Percentiles rank a stretch among this genome's conserved stretches.
phyloP scores from a whole-genome alignment of 1,140 invertebrate species.

The Saccostrea cuccullata region DNA sequence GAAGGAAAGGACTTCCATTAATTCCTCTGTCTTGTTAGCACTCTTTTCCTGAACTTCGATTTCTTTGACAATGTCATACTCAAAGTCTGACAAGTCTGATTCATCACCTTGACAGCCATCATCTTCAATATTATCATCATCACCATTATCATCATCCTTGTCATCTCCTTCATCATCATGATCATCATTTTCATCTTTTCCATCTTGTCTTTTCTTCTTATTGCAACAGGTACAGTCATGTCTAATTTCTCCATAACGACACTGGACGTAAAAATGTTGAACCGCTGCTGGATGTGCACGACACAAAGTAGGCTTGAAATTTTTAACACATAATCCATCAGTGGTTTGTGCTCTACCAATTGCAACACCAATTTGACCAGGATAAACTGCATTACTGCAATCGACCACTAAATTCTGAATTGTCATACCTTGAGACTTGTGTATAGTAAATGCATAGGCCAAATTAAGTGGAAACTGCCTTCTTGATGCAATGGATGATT shows the following conservation, averaged over 20 bases:
- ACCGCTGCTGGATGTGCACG: constrained; percentile 29
- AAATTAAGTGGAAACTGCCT: constrained; percentile 52
- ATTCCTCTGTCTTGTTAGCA: not conserved
- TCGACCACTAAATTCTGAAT: constrained; percentile 44
- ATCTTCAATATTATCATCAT: constrained; percentile 4
- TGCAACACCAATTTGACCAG: constrained; percentile 57
- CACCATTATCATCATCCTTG: constrained; percentile 18
- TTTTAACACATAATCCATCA: constrained; percentile 47
- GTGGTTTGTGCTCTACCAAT: constrained; percentile 42
- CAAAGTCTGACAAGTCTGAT: not conserved
- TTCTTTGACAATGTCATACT: not conserved
- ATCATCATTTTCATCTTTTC: not conserved
- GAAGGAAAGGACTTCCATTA: too few species aligned
- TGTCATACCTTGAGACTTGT: constrained; percentile 56
- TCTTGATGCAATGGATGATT: constrained; percentile 38
- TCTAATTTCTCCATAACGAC: not conserved
- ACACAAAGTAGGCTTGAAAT: constrained; percentile 46
- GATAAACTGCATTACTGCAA: constrained; percentile 23
- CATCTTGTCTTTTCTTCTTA: not conserved
- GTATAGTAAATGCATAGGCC: constrained; percentile 55
- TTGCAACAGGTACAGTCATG: constrained; percentile 28
- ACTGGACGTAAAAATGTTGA: constrained; percentile 24
- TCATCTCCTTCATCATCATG: not conserved
- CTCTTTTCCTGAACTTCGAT: not conserved
- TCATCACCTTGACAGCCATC: not conserved